A percentile compares a stretch with the other conserved stretches of the same genome.
phyloP scores from a whole-genome alignment of 1,140 invertebrate species.

The Pseudomyrmex dendroicus region DNA sequence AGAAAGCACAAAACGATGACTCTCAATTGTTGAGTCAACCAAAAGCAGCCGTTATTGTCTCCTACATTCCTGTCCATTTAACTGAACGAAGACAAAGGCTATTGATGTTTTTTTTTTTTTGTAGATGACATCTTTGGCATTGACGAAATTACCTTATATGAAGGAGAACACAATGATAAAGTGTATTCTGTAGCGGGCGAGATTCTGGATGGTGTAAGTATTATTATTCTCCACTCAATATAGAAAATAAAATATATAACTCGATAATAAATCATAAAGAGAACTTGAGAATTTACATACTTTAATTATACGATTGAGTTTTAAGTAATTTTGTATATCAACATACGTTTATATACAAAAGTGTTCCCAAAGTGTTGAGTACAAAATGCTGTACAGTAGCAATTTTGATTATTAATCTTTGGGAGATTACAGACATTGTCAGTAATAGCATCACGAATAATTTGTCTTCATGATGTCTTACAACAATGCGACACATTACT shows the following conservation, averaged over 20 bases:
- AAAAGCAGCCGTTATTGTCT: too few relatives aligned
- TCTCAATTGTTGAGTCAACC: too few relatives aligned
- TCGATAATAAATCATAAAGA: slow-evolving; percentile 12
- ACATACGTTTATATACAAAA: not conserved
- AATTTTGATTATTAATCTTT: slow-evolving; percentile 80
- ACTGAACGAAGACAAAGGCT: too few relatives aligned
- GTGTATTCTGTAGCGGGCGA: slow-evolving; percentile 95
- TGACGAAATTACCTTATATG: slow-evolving; percentile 93
- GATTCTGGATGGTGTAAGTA: slow-evolving; percentile 94
- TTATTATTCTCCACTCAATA: not conserved
- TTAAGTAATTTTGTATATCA: too few relatives aligned
- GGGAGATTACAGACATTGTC: slow-evolving; percentile 77
- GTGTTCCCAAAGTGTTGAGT: slow-evolving; percentile 81
- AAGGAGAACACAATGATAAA: slow-evolving; percentile 93
- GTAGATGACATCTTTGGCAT: slow-evolving; percentile 94
- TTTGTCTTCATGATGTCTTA: not conserved
- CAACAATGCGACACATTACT: slow-evolving; percentile 55
- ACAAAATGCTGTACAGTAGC: slow-evolving; percentile 64
- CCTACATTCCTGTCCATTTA: too few relatives aligned
- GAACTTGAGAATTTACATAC: too few relatives aligned
- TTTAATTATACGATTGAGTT: too few relatives aligned
- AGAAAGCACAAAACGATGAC: too few relatives aligned
- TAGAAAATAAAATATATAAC: slow-evolving; percentile 2
- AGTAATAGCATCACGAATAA: not conserved
- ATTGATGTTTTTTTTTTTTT: slow-evolving; percentile 12